Evolutionary conservation across 2,113 vertebrate species (phyloP), one percentile per base, ranked within the genome.

Genomic region (Agelaius tricolor): DNA sequence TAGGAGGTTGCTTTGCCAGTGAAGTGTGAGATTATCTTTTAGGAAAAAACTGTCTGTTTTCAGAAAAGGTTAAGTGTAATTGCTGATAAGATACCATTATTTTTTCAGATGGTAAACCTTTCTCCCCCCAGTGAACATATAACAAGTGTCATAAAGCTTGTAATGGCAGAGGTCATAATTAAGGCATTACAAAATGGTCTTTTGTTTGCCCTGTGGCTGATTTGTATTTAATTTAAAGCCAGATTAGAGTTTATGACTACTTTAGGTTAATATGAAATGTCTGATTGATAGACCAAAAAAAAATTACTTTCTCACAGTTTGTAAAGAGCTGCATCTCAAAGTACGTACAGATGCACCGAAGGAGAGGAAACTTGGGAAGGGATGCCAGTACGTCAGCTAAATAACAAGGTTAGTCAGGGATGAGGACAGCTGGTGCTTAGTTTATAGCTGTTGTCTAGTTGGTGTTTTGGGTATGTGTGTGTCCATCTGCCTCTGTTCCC

Each of bases 101-200:
- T 44, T 68, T 80, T 51, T 46, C 59, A 23, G 21, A 73, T 44
- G 30, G 33, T 43, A 59, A 51, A 41, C 8, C 5, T 3, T 4
- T 2, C 6, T 2, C 16, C 3, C 3, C 3, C 11, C 1, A 8
- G 3, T 31, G 39, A 76, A 65, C 43, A 27, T 20, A 69, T 15
- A 55, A 39, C 59, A 52, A 55, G 19, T 79, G 44, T 75, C 23
- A 46, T 26, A 37, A 55, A 86, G 15, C 26, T 75, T 83, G 13
- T 54, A 76, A 72, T 15, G 15, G 11, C 33, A 71, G 41, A 62
- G 47, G 21, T 57, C 22, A 43, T 78, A 62, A 72, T n/a, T 69
- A 54, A 76, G 23, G 23, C 9, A 26, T 41, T 90, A 62, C 6
- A 66, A 7, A 80, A 59, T 63, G 2, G 1, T 63, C 28, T 77